Conservation (phyloP, 2,888 invertebrate species). For the Neoaliturus tenellus region DNA sequence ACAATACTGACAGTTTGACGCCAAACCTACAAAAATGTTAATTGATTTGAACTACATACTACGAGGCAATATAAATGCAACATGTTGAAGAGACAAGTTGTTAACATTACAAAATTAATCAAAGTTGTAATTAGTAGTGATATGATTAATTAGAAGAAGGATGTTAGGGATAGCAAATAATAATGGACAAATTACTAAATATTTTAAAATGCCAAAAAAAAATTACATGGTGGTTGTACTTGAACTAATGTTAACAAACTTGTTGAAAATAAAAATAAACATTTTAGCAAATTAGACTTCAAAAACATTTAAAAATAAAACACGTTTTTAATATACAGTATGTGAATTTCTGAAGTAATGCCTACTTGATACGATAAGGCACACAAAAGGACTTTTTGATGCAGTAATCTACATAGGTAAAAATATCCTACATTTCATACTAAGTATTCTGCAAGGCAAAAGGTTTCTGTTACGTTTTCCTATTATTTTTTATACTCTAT, state of each 20-base stretch:
- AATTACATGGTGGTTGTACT: too few species aligned
- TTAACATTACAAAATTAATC: neutral
- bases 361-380: neutral
- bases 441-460: neutral
- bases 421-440: conserved; percentile 12
- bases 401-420: neutral
- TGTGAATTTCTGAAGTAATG: neutral
- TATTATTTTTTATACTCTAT: too few species aligned
- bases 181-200: too few species aligned
- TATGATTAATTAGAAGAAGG: too few species aligned
- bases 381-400: neutral
- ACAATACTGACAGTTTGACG: neutral
- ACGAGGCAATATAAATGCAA: conserved; percentile 17
- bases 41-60: neutral
- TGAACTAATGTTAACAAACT: too few species aligned
- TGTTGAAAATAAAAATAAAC: too few species aligned
- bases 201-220: too few species aligned
- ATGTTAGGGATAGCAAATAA: too few species aligned
- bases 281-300: too few species aligned
- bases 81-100: neutral
- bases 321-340: neutral
- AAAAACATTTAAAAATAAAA: too few species aligned
- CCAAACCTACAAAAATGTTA: neutral
- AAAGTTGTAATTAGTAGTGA: too few species aligned
- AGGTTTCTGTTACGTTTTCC: neutral